phyloP scores from a whole-genome alignment of 2,113 vertebrate species.

The Eulemur macaco region DNA sequence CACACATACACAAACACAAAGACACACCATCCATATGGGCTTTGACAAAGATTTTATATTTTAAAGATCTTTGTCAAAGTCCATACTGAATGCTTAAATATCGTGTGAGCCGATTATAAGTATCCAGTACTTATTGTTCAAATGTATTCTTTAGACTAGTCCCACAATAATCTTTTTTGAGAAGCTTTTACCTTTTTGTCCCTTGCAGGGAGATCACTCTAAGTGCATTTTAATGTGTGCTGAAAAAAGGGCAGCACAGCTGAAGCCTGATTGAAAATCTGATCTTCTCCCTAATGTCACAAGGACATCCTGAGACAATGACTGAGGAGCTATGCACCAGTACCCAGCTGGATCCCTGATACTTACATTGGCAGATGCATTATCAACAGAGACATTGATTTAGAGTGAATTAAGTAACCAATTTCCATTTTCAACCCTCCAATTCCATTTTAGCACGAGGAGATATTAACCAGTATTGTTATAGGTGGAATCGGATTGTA shows the following conservation, averaged over 20 bases:
- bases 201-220: conserved; percentile 51
- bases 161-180: conserved; percentile 10
- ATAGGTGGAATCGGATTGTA: conserved; percentile 52
- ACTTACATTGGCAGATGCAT: conserved; percentile 65
- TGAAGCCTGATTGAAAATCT: conserved; percentile 72
- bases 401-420: conserved; percentile 70
- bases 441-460: conserved; percentile 55
- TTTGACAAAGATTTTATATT: background rate
- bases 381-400: conserved; percentile 72
- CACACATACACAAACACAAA: background rate
- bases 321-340: conserved; percentile 47
- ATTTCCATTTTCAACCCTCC: conserved; percentile 61
- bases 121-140: conserved; percentile 7
- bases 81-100: background rate
- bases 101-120: background rate
- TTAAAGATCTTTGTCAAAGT: background rate
- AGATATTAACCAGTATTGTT: conserved; percentile 58
- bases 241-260: conserved; percentile 42
- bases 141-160: background rate
- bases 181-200: conserved; percentile 17
- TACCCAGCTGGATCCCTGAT: conserved; percentile 54
- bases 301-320: conserved; percentile 64
- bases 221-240: conserved; percentile 66
- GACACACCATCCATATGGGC: background rate
- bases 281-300: conserved; percentile 62